Evolutionary conservation across 2,888 invertebrate genomes (phyloP).

Genomic region (Lymantria monacha): DNA sequence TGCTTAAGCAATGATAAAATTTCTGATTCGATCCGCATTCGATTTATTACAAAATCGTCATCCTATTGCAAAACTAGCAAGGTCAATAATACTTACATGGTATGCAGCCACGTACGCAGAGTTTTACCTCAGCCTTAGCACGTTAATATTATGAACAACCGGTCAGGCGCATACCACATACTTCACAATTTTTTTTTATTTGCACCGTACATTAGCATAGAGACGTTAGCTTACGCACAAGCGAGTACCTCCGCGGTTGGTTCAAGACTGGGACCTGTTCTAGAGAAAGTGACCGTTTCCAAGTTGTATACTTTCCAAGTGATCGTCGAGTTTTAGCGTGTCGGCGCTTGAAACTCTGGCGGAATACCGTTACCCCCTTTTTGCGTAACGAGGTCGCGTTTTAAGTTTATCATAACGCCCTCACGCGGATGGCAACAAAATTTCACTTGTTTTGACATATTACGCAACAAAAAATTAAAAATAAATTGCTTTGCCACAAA

Average conservation of each 20-base stretch:
- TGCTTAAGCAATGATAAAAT: constrained; percentile 13
- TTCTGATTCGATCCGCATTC: constrained; percentile 17
- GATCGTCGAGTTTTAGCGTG: constrained; percentile 52
- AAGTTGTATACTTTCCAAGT: constrained; percentile 69
- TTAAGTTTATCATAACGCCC: constrained; percentile 56
- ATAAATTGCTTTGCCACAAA: neutral
- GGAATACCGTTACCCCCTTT: constrained; percentile 68
- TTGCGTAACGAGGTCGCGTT: constrained; percentile 64
- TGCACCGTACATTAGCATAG: constrained; percentile 16
- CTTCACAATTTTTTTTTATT: constrained; percentile 33
- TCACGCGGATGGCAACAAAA: constrained; percentile 46
- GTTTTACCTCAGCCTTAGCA: constrained; percentile 36
- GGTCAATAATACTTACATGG: constrained; percentile 35
- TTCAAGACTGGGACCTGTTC: constrained; percentile 56
- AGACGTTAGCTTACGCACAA: constrained; percentile 21
- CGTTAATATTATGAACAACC: constrained; percentile 28
- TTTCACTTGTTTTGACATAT: constrained; percentile 47
- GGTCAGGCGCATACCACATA: constrained; percentile 37
- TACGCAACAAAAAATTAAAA: constrained; percentile 23
- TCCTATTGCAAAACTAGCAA: constrained; percentile 35
- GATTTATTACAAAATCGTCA: constrained; percentile 25
- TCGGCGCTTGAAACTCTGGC: constrained; percentile 31
- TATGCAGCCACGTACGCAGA: constrained; percentile 29
- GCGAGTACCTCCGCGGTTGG: constrained; percentile 43
- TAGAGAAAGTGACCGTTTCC: constrained; percentile 76